phyloP scores from a whole-genome alignment of 2,113 vertebrate species.

The Holacanthus passer region DNA sequence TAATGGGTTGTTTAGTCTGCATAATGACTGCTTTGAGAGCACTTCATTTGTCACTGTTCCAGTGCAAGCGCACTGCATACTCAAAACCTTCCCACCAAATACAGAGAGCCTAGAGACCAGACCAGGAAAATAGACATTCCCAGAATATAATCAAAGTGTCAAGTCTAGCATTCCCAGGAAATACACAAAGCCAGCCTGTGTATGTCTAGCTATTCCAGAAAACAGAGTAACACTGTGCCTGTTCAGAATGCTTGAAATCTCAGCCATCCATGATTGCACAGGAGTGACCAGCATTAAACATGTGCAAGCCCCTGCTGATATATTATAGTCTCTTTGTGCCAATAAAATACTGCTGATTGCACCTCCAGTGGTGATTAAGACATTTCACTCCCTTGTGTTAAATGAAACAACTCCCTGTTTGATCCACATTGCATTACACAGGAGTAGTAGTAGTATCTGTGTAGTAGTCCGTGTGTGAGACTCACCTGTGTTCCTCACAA shows the following conservation, averaged over 20 bases:
- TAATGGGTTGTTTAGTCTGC: not conserved
- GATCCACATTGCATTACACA: no score
- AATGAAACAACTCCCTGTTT: not conserved
- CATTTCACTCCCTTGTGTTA: not conserved
- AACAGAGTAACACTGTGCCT: not conserved
- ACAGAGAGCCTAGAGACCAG: not conserved
- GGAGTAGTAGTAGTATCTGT: not conserved
- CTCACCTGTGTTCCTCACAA: conserved; percentile 17
- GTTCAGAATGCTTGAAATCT: not conserved
- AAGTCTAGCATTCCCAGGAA: not conserved
- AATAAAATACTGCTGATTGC: not conserved
- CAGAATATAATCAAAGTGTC: not conserved
- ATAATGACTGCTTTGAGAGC: not conserved
- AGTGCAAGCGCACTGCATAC: not conserved
- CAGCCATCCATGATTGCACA: not conserved
- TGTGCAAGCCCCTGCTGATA: not conserved
- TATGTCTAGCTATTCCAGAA: not conserved
- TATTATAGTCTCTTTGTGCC: not conserved
- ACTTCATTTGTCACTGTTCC: not conserved
- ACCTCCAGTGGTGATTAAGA: not conserved
- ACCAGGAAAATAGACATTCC: not conserved
- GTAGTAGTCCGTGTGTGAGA: not conserved
- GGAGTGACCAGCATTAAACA: not conserved
- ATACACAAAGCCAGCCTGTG: not conserved
- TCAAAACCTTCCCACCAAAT: not conserved